Evolutionary conservation across 2,797 vertebrate genomes (phyloP), one percentile per base, ranked within the genome.

Genomic region (Hyperoplus immaculatus): DNA sequence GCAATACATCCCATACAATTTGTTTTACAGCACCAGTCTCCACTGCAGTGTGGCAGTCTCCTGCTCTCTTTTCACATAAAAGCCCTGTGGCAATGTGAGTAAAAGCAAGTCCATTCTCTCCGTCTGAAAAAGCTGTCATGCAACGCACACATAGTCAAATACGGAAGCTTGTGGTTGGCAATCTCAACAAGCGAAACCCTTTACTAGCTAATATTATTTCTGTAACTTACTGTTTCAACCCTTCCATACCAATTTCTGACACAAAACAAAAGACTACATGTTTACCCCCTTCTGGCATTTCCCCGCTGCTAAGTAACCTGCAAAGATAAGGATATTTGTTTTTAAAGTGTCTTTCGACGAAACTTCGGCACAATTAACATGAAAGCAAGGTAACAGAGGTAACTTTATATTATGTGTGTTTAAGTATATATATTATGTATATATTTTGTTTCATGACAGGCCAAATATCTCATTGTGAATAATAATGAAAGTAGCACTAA

Each of bases 1-100:
- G 78, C 83, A 88, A 81, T 63, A 64, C 64, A 82, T 77, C 69
- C 71, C 50, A 56, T 64, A 64, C 72, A 76, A 72, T 83, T 87
- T 49, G 60, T 83, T 88, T 82, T 57, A 77, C 57, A 84, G 69
- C 50, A 66, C 41, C 49, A 9, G 69, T 78, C 76, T 64, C 68
- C 59, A 62, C 11, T 77, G 77, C 83, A 69, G 66, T 69, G 61
- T 76, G 62, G 56, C 70, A 39, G 71, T 72, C 66, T 78, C 57
- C 66, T 75, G 65, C 67, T 83, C 83, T 81, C 55, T 67, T 65
- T 54, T 81, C 76, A 73, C 59, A 81, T 75, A 78, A 80, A 81
- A 85, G 70, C 77, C 85, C 81, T 2, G 7, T 39, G 51, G 72
- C 61, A 45, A 16, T 14, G 66, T 39, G 62, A 72, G 87, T 85